Evolutionary conservation across 92 coral and sea anemone species (phyloP), one percentile per base, ranked within the genome.

Genomic region (Parazoanthus swiftii): DNA sequence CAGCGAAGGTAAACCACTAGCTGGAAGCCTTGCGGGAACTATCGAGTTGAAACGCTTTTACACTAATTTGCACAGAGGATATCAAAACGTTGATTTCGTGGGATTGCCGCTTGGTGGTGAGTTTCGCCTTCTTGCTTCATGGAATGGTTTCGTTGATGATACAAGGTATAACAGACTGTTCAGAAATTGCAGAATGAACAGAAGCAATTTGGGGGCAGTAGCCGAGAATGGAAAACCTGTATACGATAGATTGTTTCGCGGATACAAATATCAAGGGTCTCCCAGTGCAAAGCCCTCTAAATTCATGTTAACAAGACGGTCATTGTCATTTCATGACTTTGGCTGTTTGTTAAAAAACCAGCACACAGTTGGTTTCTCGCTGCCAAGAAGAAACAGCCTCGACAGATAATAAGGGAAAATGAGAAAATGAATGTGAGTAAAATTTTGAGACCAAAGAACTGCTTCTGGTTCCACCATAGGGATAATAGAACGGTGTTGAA

Each of bases 91-190:
- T 18, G 72, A 80, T 35, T 15, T 35, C 21, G 8, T 18, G 9
- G 85, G 85, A 1, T 80, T 80, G 43, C 73, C 85, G 9, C 33
- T 56, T 33, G 71, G 72, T 36, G 85, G 85, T 20, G 85, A 80
- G 50, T 29, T 80, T 56, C 85, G 36, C 26, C 43, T 80, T 1
- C 4, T 80, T 58, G 9, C 71, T 5, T 33, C 85, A 54, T 14
- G 18, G 5, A 26, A 80, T 54, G 72, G 63, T 16, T 54, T 54
- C 46, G 36, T 80, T n/a, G 72, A 33, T 3, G 85, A 54, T 4
- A 54, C 85, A 14, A 56, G 46, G 36, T 20, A 80, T 23, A 80
- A 29, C 81, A 78, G 59, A 78, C 63, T 46, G 13, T 18, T 78
- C 15, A 29, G 58, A 54, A 54, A 54, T 2, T 33, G 21, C 20